Evolutionary conservation across 2,797 vertebrate species (phyloP).

Genomic region (Phrynocephalus vlangalii): DNA sequence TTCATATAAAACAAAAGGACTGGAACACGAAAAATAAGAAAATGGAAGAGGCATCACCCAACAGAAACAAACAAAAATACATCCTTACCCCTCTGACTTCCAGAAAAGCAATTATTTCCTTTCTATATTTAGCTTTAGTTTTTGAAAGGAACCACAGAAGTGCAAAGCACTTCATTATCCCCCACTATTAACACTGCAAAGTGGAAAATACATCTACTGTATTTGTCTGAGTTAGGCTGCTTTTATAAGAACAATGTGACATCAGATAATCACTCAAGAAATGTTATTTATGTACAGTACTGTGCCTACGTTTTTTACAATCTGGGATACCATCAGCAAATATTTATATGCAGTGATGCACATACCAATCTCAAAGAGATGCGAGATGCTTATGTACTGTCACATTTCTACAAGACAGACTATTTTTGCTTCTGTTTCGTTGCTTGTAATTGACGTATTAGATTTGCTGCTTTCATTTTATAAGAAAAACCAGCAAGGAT

Average conservation of each 20-base stretch:
- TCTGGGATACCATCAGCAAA: too few species aligned
- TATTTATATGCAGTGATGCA: background rate
- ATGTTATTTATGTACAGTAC: background rate
- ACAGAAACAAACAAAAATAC: too few species aligned
- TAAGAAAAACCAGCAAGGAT: background rate
- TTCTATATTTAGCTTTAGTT: background rate
- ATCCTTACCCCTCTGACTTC: too few species aligned
- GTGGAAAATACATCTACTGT: background rate
- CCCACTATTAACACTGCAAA: background rate
- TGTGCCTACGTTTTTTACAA: too few species aligned
- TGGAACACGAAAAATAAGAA: too few species aligned
- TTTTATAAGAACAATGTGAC: background rate
- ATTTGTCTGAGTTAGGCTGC: background rate
- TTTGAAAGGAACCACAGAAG: background rate
- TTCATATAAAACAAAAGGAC: too few species aligned
- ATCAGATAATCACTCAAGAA: background rate
- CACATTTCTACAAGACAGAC: background rate
- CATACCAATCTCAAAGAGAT: background rate
- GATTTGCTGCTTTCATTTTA: background rate
- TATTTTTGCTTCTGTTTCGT: background rate
- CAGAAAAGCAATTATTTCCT: too few species aligned
- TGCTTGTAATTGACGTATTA: background rate
- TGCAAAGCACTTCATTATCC: background rate
- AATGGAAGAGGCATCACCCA: too few species aligned
- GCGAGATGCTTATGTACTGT: background rate